A percentile compares a stretch with the other conserved stretches of the same genome.
phyloP scores from a whole-genome alignment of 2,888 invertebrate genomes.

The Beris morrisii region DNA sequence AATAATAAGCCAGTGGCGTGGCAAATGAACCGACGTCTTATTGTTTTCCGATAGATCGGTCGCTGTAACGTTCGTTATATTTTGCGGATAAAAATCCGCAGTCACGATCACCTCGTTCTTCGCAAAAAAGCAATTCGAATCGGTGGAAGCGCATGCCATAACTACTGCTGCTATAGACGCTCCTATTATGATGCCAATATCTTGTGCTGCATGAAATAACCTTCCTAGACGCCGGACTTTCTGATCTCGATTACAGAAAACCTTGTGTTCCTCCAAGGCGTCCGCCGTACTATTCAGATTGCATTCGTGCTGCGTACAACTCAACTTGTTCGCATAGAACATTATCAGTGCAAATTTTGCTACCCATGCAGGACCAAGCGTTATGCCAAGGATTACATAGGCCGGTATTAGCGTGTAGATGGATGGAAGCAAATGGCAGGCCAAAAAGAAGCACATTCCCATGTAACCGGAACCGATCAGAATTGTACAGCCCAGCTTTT shows the following conservation, averaged over 20 bases:
- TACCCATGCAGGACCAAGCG: slow-evolving; percentile 57
- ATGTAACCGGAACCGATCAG: slow-evolving; percentile 59
- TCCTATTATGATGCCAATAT: slow-evolving; percentile 62
- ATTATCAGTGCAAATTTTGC: slow-evolving; percentile 53
- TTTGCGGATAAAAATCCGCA: neutral
- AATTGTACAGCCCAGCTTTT: slow-evolving; percentile 59
- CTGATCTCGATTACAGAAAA: slow-evolving; percentile 55
- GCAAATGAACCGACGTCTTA: slow-evolving; percentile 5
- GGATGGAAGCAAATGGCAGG: slow-evolving; percentile 63
- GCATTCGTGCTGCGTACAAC: slow-evolving; percentile 54
- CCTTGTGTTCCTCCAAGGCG: slow-evolving; percentile 52
- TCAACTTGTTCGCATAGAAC: slow-evolving; percentile 51
- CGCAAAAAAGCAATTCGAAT: slow-evolving; percentile 47
- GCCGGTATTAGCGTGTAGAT: slow-evolving; percentile 60
- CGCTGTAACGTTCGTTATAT: slow-evolving; percentile 3
- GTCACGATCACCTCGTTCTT: neutral
- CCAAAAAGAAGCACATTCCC: slow-evolving; percentile 63
- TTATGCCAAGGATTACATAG: slow-evolving; percentile 62
- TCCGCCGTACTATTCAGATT: slow-evolving; percentile 44
- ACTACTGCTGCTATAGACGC: slow-evolving; percentile 59
- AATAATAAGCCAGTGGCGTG: slow-evolving; percentile 15
- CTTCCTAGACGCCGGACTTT: slow-evolving; percentile 59
- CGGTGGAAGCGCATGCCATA: slow-evolving; percentile 53
- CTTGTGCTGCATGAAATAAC: slow-evolving; percentile 61
- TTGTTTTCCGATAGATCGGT: slow-evolving; percentile 3